Conservation (phyloP, 2,113 vertebrate genomes). For the Indicator maculatus region DNA sequence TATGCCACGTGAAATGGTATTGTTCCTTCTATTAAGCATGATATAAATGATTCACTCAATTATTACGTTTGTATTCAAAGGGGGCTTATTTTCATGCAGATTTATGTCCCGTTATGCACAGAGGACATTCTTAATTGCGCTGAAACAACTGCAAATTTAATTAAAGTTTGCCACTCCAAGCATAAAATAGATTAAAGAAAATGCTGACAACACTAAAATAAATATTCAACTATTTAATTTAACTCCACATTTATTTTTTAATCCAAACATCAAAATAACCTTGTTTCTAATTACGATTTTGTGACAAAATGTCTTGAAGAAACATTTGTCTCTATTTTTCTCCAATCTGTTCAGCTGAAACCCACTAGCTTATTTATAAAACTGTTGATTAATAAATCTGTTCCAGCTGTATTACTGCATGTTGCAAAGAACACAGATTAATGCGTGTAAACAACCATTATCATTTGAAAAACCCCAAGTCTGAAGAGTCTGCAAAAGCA, state of each 20-base stretch:
- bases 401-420: constrained; percentile 38
- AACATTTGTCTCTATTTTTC: constrained; percentile 31
- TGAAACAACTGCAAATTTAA: constrained; percentile 68
- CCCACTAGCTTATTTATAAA: constrained; percentile 10
- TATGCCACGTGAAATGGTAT: neutral
- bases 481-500: neutral
- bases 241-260: constrained; percentile 51
- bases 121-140: constrained; percentile 61
- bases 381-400: constrained; percentile 40
- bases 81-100: constrained; percentile 64
- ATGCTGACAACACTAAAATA: constrained; percentile 51
- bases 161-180: constrained; percentile 63
- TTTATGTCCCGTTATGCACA: constrained; percentile 16
- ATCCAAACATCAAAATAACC: constrained; percentile 61
- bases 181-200: constrained; percentile 57
- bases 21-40: neutral
- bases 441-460: neutral
- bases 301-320: constrained; percentile 27
- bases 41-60: constrained; percentile 40
- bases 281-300: constrained; percentile 53
- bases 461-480: neutral
- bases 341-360: constrained; percentile 15
- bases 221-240: constrained; percentile 48
- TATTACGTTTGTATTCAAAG: constrained; percentile 59
- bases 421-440: neutral